A percentile compares a stretch with the other conserved stretches of the same genome.
These are phyloP conservation scores for Gallinago solitaria DNA, from an alignment of 2,797 vertebrate species.

Conservation along the genomic window DNA sequence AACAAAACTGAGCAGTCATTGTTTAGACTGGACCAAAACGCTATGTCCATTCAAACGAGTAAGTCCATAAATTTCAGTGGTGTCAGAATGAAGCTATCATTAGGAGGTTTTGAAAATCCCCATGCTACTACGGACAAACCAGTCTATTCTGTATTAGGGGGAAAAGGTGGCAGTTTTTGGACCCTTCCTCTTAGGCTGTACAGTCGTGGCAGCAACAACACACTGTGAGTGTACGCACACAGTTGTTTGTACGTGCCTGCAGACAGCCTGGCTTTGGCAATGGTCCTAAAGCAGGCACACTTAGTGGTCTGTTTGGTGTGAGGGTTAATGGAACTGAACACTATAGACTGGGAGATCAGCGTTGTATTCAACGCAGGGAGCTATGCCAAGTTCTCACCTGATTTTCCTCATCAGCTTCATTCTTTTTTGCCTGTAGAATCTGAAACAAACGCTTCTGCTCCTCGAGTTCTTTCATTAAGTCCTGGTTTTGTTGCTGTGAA, in stretches of 20 bases:
- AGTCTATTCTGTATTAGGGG: neutral
- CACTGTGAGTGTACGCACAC: fast-evolving
- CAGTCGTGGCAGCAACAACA: neutral
- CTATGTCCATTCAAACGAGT: neutral
- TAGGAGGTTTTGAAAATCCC: neutral
- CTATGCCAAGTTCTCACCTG: slow-evolving; percentile 37
- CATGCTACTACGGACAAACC: neutral
- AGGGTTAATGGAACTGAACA: neutral
- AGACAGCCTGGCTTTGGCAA: neutral
- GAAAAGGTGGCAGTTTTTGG: neutral
- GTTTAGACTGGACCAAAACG: neutral
- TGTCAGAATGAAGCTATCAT: neutral
- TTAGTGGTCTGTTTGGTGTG: neutral
- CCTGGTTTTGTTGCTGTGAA: slow-evolving; percentile 26
- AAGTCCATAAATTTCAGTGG: neutral
- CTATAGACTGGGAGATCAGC: neutral
- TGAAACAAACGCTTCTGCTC: slow-evolving; percentile 2
- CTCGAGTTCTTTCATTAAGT: slow-evolving; percentile 26
- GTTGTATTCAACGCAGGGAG: neutral
- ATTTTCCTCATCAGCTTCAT: slow-evolving; percentile 21
- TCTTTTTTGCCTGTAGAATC: slow-evolving; percentile 42
- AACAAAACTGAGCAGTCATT: neutral
- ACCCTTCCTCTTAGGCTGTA: neutral
- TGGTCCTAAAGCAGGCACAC: fast-evolving
- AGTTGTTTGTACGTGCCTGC: neutral